Conservation (phyloP, 2,888 invertebrate genomes). For the Agrotis exclamationis region DNA sequence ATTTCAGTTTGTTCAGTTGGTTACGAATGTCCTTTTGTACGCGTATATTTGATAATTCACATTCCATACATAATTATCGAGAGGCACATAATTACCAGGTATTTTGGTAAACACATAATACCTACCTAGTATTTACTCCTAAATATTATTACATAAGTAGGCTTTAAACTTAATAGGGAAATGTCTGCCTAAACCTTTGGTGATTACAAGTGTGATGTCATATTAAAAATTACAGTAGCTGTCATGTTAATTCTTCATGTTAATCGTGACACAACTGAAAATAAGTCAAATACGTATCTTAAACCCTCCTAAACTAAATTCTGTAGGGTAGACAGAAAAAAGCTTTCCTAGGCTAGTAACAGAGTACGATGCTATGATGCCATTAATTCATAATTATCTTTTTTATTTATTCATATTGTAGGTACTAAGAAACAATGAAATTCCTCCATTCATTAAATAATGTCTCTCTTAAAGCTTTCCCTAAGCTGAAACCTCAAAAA, state of each 20-base stretch:
- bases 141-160: no score
- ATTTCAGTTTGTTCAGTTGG: conserved; percentile 51
- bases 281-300: not conserved
- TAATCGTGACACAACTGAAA: not conserved
- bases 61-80: conserved; percentile 1
- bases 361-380: not conserved
- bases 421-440: no score
- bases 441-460: not conserved
- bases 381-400: no score
- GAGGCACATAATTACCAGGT: conserved; percentile 1
- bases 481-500: not conserved
- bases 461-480: not conserved
- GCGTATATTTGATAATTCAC: conserved; percentile 10
- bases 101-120: not conserved
- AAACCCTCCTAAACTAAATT: not conserved
- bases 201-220: no score
- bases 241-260: no score
- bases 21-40: conserved; percentile 21
- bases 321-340: conserved; percentile 11
- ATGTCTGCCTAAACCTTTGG: no score
- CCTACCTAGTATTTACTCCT: no score
- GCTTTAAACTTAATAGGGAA: no score
- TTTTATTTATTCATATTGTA: not conserved
- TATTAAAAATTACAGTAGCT: no score
- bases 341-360: no score